phyloP scores from a whole-genome alignment of 2,113 vertebrate species.

The Saimiri boliviensis region DNA sequence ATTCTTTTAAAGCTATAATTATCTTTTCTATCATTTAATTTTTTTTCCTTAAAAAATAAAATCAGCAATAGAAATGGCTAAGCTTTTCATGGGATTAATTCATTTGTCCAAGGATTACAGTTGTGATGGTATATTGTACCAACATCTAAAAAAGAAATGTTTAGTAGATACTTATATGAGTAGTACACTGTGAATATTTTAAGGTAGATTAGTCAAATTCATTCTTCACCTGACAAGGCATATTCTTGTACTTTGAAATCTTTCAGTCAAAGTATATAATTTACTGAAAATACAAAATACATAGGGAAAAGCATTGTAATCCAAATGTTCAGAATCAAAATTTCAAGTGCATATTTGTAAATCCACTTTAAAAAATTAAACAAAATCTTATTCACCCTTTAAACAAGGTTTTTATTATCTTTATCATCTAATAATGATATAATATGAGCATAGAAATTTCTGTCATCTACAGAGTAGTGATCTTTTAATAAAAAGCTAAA shows the following conservation, averaged over 20 bases:
- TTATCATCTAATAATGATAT: not conserved
- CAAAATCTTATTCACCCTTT: slow-evolving; percentile 13
- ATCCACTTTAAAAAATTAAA: not conserved
- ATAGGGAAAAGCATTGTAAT: not conserved
- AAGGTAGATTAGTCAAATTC: slow-evolving; percentile 12
- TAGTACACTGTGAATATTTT: not conserved
- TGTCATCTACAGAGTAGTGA: not conserved
- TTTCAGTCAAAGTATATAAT: not conserved
- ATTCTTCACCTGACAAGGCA: not conserved
- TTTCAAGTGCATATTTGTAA: not conserved
- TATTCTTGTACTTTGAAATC: not conserved
- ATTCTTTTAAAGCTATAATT: not conserved
- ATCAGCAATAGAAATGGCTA: not conserved
- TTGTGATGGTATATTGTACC: not conserved
- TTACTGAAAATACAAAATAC: slow-evolving; percentile 41
- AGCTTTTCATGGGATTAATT: not conserved
- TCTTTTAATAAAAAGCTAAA: slow-evolving; percentile 4
- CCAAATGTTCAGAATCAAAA: slow-evolving; percentile 8
- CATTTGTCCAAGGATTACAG: slow-evolving; percentile 7
- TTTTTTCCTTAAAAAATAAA: slow-evolving; percentile 17
- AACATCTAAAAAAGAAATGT: slow-evolving; percentile 36
- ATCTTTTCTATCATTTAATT: not conserved
- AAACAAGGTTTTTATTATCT: not conserved
- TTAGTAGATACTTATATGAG: not conserved
- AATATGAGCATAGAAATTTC: not conserved